Evolutionary conservation across 1,140 invertebrate genomes (phyloP).

Genomic region (Achatina immaculata): DNA sequence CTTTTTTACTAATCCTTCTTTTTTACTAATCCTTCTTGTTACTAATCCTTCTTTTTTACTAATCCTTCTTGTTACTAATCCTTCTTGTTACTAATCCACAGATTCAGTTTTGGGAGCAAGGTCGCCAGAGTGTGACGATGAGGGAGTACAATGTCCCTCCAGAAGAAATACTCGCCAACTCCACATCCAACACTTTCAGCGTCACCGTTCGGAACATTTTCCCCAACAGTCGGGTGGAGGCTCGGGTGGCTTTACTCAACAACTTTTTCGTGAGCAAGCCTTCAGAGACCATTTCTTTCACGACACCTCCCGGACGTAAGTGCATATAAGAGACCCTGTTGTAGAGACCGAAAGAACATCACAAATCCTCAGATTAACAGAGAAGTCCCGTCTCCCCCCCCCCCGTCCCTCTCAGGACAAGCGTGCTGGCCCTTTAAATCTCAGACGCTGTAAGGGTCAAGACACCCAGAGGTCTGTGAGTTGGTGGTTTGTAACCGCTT

Average conservation of each 20-base stretch:
- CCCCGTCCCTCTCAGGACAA: not conserved
- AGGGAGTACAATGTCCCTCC: not conserved
- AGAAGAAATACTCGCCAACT: not conserved
- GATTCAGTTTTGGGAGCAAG: slow-evolving; percentile 23
- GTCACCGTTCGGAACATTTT: not conserved
- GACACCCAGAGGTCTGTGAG: too few relatives aligned
- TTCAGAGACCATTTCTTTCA: slow-evolving; percentile 1
- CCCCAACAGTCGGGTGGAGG: slow-evolving; percentile 19
- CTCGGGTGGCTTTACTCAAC: slow-evolving; percentile 20
- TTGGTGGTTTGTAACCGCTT: too few relatives aligned
- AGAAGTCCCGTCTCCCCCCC: not conserved
- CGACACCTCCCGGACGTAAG: slow-evolving; percentile 24
- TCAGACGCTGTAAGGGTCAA: too few relatives aligned
- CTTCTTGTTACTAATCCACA: too few relatives aligned
- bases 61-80: too few relatives aligned
- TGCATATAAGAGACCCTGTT: too few relatives aligned
- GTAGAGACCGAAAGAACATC: not conserved
- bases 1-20: too few relatives aligned
- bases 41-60: too few relatives aligned
- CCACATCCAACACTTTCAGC: not conserved
- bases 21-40: too few relatives aligned
- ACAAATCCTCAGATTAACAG: not conserved
- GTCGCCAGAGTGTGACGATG: not conserved
- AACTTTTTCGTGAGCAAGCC: slow-evolving; percentile 32
- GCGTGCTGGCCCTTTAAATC: not conserved